Evolutionary conservation across 1,140 invertebrate species (phyloP), one percentile per base, ranked within the genome.

Genomic region (Drosophila punjabiensis): DNA sequence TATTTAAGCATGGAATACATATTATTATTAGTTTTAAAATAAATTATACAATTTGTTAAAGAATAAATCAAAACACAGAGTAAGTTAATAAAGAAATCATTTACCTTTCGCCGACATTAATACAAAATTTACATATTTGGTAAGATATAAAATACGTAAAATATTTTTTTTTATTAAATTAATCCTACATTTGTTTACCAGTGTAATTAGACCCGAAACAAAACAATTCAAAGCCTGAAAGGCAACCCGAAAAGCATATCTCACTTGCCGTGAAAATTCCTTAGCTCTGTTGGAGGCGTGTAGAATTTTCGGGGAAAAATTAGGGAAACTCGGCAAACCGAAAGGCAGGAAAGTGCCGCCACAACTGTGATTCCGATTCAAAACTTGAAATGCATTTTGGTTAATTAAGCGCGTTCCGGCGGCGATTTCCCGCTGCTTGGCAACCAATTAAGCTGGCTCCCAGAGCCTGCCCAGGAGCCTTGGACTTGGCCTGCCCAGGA

Each of bases 361-460:
- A 39, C 39, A 47, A 58, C 48, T 47, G 37, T 77, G 75, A 62
- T 77, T 78, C 50, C 52, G 65, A 78, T 78, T 79, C 47, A 61
- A 79, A 70, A 58, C 81, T 78, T 11, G 75, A 89, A 88, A 90
- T 88, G 85, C 85, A 89, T 89, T 88, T 88, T 85, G 86, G 85
- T 85, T 88, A 88, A 88, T 88, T 89, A 88, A 85, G 70, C 85
- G 85, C 85, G 85, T 88, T 89, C 81, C 81, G 85, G 75, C 85
- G 78, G 73, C 81, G 85, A 88, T 88, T 88, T 88, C 85, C 85
- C 85, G 85, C 85, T 88, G 85, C 85, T 89, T 88, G 61, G 78
- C 86, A 88, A 89, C 85, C 85, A 88, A 88, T 88, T 88, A 88
- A 85, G 85, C 78, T 33, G 81, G 73, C 74, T 82, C 84, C 63